phyloP scores from a whole-genome alignment of 2,113 vertebrate genomes.

The Calypte anna region DNA sequence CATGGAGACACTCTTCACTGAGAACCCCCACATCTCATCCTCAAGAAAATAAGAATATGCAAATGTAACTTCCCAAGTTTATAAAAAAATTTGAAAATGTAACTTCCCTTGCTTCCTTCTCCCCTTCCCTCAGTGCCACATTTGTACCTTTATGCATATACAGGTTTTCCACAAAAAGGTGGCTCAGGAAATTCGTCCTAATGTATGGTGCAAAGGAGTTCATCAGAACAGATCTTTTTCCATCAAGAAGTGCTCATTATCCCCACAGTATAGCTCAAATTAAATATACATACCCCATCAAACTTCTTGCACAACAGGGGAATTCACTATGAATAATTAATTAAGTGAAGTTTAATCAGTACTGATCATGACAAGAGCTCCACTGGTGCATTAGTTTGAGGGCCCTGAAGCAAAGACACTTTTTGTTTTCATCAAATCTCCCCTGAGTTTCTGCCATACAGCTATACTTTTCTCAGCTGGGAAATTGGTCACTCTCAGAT shows the following conservation, averaged over 20 bases:
- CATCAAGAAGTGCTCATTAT: neutral
- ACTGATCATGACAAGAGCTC: neutral
- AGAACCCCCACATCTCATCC: neutral
- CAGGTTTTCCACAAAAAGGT: neutral
- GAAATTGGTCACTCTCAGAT: neutral
- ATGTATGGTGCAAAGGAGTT: neutral
- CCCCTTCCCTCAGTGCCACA: neutral
- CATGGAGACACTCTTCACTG: neutral
- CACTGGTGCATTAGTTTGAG: neutral
- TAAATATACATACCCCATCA: conserved; percentile 44
- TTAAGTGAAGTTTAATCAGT: conserved; percentile 39
- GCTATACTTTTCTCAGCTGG: neutral
- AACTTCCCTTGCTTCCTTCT: neutral
- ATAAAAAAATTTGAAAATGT: neutral
- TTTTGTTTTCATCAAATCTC: conserved; percentile 16
- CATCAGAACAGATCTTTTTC: neutral
- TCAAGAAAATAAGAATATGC: neutral
- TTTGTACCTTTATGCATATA: rapidly evolving
- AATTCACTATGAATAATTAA: conserved; percentile 61
- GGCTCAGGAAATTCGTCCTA: neutral
- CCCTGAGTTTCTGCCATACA: neutral
- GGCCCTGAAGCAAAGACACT: neutral
- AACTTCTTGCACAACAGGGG: conserved; percentile 7
- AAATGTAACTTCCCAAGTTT: neutral
- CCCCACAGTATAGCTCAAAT: neutral